These are phyloP conservation scores for Gymnothorax reevesii DNA, from an alignment of 2,797 vertebrate genomes.

Conservation along the genomic window DNA sequence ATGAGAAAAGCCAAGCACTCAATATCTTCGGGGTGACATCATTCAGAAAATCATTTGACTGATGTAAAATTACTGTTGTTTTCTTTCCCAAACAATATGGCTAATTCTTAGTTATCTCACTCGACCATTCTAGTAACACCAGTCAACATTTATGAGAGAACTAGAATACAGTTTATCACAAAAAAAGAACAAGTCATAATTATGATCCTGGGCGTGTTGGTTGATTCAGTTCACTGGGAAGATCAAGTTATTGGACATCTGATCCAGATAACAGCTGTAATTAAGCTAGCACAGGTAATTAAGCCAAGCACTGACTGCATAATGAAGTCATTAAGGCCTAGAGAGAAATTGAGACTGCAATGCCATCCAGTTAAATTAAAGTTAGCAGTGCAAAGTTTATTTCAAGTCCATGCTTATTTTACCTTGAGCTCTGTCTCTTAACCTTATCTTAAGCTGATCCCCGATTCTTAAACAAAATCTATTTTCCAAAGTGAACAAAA, in stretches of 20 bases:
- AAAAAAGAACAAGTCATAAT: neutral
- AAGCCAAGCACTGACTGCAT: conserved; percentile 45
- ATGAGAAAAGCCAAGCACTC: no score
- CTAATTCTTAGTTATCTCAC: neutral
- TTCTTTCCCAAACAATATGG: neutral
- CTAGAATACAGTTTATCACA: neutral
- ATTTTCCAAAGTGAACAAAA: neutral
- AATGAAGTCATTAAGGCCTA: conserved; percentile 51
- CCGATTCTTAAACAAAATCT: neutral
- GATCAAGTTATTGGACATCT: conserved; percentile 52
- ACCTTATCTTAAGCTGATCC: neutral
- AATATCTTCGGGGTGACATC: no score
- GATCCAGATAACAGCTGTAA: conserved; percentile 59
- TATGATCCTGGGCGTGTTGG: neutral
- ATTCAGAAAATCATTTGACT: neutral
- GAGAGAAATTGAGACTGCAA: conserved; percentile 30
- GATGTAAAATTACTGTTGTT: neutral
- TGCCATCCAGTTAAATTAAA: neutral
- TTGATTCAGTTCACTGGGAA: conserved; percentile 4
- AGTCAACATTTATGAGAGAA: neutral
- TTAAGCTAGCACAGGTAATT: conserved; percentile 57
- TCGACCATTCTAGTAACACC: neutral
- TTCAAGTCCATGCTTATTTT: conserved; percentile 1
- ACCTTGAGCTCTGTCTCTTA: neutral
- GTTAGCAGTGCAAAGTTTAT: neutral